phyloP scores from a whole-genome alignment of 1,140 invertebrate genomes.

The Araneus ventricosus region DNA sequence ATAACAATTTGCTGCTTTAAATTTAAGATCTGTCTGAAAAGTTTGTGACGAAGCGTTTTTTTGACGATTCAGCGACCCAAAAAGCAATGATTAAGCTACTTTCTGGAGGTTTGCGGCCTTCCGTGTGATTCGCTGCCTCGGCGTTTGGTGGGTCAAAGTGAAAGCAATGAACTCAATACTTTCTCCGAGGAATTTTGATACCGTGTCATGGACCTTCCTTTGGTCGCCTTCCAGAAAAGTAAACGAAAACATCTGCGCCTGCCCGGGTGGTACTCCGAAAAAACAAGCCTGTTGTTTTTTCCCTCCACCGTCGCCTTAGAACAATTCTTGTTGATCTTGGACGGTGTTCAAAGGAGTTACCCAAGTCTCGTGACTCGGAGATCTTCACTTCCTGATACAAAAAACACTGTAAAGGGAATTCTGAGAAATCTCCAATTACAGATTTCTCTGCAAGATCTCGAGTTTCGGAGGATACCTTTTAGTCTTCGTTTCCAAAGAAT shows the following conservation, averaged over 20 bases:
- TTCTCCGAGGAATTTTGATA: constrained; percentile 3
- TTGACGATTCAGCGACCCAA: no score
- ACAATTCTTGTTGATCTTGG: constrained; percentile 50
- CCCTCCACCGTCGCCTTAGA: neutral
- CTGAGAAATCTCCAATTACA: neutral
- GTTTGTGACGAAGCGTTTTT: no score
- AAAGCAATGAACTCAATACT: constrained; percentile 36
- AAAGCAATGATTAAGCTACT: no score
- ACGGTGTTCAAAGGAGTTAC: neutral
- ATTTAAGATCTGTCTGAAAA: no score
- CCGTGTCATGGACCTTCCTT: constrained; percentile 47
- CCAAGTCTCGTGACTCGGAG: neutral
- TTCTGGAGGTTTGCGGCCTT: no score
- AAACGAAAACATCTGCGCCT: constrained; percentile 26
- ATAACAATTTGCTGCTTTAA: no score
- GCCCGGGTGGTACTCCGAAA: neutral
- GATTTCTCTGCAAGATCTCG: neutral
- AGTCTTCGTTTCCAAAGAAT: no score
- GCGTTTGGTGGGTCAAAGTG: neutral
- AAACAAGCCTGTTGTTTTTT: neutral
- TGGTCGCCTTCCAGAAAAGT: neutral
- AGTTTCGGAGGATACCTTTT: neutral
- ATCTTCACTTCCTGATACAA: neutral
- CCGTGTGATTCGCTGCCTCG: neutral
- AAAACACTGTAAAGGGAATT: neutral